Conservation (phyloP, 2,113 vertebrate species). For the Apteryx mantelli region DNA sequence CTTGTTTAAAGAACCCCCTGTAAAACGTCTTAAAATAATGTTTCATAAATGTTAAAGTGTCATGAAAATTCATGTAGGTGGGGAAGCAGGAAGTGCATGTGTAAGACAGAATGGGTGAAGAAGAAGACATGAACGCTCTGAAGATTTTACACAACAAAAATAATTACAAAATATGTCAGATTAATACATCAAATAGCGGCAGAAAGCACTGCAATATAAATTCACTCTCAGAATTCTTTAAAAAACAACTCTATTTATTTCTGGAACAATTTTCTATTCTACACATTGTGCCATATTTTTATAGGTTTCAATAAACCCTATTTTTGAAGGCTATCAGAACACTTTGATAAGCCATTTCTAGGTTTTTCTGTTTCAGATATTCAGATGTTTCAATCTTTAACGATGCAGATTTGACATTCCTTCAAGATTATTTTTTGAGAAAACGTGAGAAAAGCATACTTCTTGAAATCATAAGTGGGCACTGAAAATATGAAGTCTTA, state of each 20-base stretch:
- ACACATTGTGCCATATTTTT: background rate
- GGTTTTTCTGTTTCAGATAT: background rate
- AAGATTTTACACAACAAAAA: background rate
- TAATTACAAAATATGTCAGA: background rate
- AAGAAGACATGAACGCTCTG: background rate
- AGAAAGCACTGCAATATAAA: background rate
- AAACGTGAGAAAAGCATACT: background rate
- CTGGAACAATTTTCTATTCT: background rate
- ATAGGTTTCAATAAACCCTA: background rate
- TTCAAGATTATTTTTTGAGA: background rate
- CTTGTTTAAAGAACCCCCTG: slow-evolving; percentile 40
- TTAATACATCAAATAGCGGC: background rate
- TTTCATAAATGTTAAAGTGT: background rate
- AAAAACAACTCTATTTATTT: background rate
- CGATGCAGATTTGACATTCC: background rate
- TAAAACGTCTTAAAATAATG: background rate
- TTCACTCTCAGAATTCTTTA: background rate
- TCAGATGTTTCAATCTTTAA: background rate
- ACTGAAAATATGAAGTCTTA: background rate
- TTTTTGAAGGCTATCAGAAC: background rate
- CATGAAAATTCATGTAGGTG: background rate
- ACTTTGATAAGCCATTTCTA: background rate
- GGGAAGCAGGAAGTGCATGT: background rate
- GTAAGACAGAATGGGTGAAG: background rate
- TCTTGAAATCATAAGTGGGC: background rate